A percentile compares a stretch with the other conserved stretches of the same genome.
Evolutionary conservation across 2,797 vertebrate species (phyloP).

Genomic region (Meriones psammophilus): DNA sequence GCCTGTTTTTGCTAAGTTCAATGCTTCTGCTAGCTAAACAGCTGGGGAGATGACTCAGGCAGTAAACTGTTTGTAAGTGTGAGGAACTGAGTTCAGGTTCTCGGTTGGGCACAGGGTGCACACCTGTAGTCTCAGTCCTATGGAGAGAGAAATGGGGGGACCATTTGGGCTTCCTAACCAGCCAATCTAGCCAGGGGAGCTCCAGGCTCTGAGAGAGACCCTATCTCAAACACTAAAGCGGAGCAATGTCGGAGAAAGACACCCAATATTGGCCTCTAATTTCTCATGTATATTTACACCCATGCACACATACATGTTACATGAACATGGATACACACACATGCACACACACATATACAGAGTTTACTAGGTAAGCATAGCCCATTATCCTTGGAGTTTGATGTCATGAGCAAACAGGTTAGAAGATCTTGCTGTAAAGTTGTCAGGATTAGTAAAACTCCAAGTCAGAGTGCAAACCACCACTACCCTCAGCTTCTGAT

Average conservation of each 20-base stretch:
- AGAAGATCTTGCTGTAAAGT: neutral
- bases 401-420: neutral
- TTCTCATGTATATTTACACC: neutral
- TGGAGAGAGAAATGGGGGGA: neutral
- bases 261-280: neutral
- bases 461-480: neutral
- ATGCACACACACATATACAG: neutral
- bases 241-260: neutral
- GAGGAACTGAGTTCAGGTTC: neutral
- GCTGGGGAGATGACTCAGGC: neutral
- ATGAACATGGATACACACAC: neutral
- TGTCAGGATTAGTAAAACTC: neutral
- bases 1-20: neutral
- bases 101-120: neutral
- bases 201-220: neutral
- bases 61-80: neutral
- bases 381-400: neutral
- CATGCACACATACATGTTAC: neutral
- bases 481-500: neutral
- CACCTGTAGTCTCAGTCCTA: neutral
- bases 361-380: neutral
- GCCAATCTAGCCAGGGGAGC: neutral
- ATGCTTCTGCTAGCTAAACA: neutral
- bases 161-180: neutral
- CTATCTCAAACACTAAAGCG: neutral